phyloP scores from a whole-genome alignment of 2,113 vertebrate species.

The Nestor notabilis region DNA sequence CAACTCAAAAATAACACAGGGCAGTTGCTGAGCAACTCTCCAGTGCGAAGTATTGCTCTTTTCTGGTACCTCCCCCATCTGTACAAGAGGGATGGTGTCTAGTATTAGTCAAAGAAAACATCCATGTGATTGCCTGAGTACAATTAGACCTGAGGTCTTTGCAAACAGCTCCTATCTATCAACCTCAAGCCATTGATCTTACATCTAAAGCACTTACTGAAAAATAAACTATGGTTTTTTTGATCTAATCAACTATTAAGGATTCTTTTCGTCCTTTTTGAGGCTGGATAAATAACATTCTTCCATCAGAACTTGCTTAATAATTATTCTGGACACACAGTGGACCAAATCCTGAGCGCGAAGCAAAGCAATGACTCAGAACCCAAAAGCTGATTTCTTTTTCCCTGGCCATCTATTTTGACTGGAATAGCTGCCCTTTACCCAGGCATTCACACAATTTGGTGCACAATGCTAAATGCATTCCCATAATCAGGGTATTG shows the following conservation, averaged over 20 bases:
- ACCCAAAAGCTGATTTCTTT: not conserved
- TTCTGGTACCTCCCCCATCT: not conserved
- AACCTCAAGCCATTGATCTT: slow-evolving; percentile 47
- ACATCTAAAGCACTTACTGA: slow-evolving; percentile 45
- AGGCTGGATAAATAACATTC: slow-evolving; percentile 24
- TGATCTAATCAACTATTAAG: slow-evolving; percentile 38
- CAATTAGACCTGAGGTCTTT: slow-evolving; percentile 31
- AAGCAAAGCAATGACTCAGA: not conserved
- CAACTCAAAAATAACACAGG: not conserved
- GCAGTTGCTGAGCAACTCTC: slow-evolving; percentile 47
- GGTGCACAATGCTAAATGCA: not conserved
- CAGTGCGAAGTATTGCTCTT: not conserved
- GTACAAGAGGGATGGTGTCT: not conserved
- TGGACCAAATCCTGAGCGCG: not conserved
- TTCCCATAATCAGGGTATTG: not conserved
- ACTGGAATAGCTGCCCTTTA: not conserved
- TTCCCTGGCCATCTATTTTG: not conserved
- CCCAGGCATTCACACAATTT: not conserved
- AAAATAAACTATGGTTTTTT: slow-evolving; percentile 24
- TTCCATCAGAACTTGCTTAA: slow-evolving; percentile 30
- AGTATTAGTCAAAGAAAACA: not conserved
- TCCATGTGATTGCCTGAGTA: not conserved
- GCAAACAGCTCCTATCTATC: slow-evolving; percentile 33
- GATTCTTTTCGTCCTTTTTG: not conserved
- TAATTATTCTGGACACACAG: slow-evolving; percentile 36